Percentiles rank a stretch among this genome's conserved stretches.
These are phyloP conservation scores for Rhinolophus sinicus DNA, from an alignment of 2,113 vertebrate species.

Conservation along the genomic window DNA sequence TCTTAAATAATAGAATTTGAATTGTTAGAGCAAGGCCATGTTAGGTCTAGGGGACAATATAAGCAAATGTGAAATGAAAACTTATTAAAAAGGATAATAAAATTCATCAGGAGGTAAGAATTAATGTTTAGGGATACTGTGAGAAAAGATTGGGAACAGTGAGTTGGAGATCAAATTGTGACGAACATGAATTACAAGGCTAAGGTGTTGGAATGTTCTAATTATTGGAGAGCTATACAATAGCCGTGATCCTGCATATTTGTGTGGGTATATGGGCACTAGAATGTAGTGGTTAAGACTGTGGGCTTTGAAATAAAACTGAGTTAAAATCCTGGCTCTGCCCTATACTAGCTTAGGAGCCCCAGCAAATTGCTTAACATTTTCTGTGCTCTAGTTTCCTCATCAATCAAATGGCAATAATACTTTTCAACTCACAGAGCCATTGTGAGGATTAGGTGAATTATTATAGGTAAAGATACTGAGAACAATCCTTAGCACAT, in stretches of 20 bases:
- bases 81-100: constrained; percentile 24
- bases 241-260: neutral
- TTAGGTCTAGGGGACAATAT: neutral
- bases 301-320: neutral
- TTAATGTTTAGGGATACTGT: neutral
- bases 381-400: constrained; percentile 10
- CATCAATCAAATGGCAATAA: neutral
- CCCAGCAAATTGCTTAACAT: neutral
- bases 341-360: neutral
- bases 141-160: neutral
- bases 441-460: constrained; percentile 34
- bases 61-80: neutral
- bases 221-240: neutral
- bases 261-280: neutral
- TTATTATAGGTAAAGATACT: neutral
- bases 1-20: constrained; percentile 40
- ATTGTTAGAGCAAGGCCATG: neutral
- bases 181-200: neutral
- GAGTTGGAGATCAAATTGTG: neutral
- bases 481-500: neutral
- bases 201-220: neutral
- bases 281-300: neutral
- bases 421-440: constrained; percentile 44
- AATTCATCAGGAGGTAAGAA: neutral
- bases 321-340: constrained; percentile 13